Conservation (phyloP, 2,113 vertebrate species). For the Aegypius monachus region DNA sequence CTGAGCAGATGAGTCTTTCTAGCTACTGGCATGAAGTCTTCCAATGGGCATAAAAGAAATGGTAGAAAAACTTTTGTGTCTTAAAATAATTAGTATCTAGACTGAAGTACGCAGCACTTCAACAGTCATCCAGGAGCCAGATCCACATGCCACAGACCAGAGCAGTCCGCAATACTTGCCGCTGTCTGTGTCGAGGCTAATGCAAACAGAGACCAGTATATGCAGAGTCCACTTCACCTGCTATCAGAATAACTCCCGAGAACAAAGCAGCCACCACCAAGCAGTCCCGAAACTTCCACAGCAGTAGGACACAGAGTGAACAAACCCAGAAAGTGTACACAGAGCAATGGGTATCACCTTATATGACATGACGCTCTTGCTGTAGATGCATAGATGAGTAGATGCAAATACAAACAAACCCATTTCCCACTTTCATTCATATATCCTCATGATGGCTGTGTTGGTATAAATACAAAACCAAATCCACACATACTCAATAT, state of each 20-base stretch:
- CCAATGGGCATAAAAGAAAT: not conserved
- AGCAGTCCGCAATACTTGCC: not conserved
- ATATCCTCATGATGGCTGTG: not conserved
- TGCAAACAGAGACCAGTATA: not conserved
- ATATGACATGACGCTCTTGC: not conserved
- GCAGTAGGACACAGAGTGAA: not conserved
- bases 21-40: not conserved
- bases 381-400: not conserved
- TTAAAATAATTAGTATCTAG: not conserved
- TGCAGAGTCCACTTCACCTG: not conserved
- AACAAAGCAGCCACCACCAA: not conserved
- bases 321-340: not conserved
- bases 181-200: not conserved
- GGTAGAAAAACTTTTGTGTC: not conserved
- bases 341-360: not conserved
- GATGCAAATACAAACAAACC: not conserved
- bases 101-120: not conserved
- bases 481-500: not conserved
- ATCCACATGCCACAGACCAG: fast-evolving
- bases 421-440: not conserved
- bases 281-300: not conserved
- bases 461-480: not conserved
- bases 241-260: not conserved
- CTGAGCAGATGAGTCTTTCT: not conserved
- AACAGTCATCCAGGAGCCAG: not conserved